These are phyloP conservation scores for Andrena cerasifolii DNA, from an alignment of 1,140 invertebrate species.

Conservation along the genomic window DNA sequence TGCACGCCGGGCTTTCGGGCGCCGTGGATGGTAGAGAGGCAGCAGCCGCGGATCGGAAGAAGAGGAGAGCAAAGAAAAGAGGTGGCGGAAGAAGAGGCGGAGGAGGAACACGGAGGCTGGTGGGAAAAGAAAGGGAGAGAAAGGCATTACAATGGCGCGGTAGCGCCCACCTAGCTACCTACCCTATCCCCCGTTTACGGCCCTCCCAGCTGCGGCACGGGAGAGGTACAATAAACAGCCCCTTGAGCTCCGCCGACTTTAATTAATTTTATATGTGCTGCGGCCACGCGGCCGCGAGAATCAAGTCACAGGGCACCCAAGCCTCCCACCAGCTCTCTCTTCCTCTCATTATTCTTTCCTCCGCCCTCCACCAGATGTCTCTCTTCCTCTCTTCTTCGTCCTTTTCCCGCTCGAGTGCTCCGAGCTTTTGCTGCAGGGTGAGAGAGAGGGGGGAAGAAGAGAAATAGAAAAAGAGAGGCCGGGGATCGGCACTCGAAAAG, in stretches of 20 bases:
- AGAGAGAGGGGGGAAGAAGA: constrained; percentile 21
- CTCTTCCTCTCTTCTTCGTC: constrained; percentile 13
- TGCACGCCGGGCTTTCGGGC: constrained; percentile 43
- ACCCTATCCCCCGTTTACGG: constrained; percentile 4
- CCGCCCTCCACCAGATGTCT: not conserved
- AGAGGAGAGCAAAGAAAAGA: constrained; percentile 8
- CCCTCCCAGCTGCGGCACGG: not conserved
- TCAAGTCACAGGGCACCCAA: constrained; percentile 62
- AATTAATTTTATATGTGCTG: constrained; percentile 79
- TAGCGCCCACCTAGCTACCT: constrained; percentile 20
- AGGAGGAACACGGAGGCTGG: constrained; percentile 16
- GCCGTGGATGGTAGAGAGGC: constrained; percentile 16
- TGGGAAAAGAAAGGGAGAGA: not conserved
- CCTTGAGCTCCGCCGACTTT: constrained; percentile 70
- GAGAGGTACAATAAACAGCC: constrained; percentile 64
- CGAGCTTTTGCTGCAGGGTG: not conserved
- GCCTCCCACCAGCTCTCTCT: too few species aligned
- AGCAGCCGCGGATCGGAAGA: constrained; percentile 26
- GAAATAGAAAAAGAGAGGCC: too few species aligned
- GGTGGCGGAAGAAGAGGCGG: not conserved
- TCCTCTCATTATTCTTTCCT: constrained; percentile 37
- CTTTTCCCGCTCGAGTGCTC: constrained; percentile 32
- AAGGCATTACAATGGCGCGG: constrained; percentile 65
- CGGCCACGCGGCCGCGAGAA: constrained; percentile 55
- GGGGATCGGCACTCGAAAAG: constrained; percentile 65